Base-by-base conservation (phyloP, 2,113 vertebrate genomes). In the Daubentonia madagascariensis region DNA sequence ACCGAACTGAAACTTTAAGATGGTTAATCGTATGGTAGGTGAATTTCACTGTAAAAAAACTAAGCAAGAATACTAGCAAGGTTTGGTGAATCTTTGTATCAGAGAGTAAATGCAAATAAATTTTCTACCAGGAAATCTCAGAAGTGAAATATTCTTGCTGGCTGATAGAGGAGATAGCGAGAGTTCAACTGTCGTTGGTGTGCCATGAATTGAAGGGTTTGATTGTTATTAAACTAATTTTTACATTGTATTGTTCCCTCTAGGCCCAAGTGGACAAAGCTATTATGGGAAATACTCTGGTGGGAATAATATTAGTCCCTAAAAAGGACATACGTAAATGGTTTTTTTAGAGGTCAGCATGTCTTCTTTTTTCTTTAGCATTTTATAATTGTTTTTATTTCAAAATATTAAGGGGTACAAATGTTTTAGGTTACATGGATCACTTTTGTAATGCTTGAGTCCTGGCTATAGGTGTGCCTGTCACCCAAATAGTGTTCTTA, bases 21-120 rank as follows among this genome's bases (percentile, higher is more conserved):
- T 37, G 30, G 28, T 54, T 75, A 78, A 76, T 97, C 91, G 20
- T 67, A 59, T 76, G 28, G 73, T 57, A 83, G 78, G n/a, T 61
- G 48, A 96, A 84, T 94, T 91, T 96, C 35, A 63, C 22, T 59
- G 70, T 83, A 81, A 70, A 54, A 76, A 95, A 80, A 95, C 59
- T 65, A 85, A 68, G 75, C 16, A 92, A 84, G 57, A 86, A 52
- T 32, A 37, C 12, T 37, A 91, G 59, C 23, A 87, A 85, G 32
- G 14, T 73, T 83, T 54, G 76, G 67, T 73, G 50, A 93, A 79
- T 37, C 54, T 65, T 89, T 50, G 22, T 70, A 81, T 43, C 35
- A 97, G 61, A 93, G 59, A 68, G 37, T 61, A 93, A 86, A 81
- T 68, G 48, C 68, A 81, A 95, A 45, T 68, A 75, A 20, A 52